These are phyloP conservation scores for Clunio marinus DNA, from an alignment of 2,888 invertebrate genomes.

Conservation along the genomic window DNA sequence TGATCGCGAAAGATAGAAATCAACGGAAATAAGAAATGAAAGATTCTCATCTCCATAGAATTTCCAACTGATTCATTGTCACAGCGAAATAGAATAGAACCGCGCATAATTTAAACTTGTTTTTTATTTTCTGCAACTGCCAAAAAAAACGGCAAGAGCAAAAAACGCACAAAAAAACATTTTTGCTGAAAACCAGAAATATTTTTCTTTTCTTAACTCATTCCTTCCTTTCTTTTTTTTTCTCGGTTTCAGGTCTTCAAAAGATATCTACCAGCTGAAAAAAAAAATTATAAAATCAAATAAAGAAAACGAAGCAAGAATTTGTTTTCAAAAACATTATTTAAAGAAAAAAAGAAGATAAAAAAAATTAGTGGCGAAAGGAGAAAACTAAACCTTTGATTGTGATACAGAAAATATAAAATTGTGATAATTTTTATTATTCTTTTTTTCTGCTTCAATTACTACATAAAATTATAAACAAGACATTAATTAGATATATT, in stretches of 20 bases:
- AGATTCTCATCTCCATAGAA: too few relatives aligned
- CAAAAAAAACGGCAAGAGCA: not conserved
- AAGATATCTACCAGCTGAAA: not conserved
- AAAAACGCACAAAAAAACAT: conserved; percentile 18
- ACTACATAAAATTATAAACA: not conserved
- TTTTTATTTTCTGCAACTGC: conserved; percentile 27
- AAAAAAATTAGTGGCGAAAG: conserved; percentile 1
- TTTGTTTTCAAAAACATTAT: not conserved
- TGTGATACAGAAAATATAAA: conserved; percentile 18
- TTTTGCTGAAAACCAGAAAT: conserved; percentile 1
- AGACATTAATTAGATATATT: too few relatives aligned
- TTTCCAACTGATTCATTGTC: too few relatives aligned
- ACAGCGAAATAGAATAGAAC: too few relatives aligned
- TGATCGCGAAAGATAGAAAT: too few relatives aligned
- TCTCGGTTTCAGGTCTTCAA: conserved; percentile 5
- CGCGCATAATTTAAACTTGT: conserved; percentile 36
- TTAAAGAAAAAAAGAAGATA: not conserved
- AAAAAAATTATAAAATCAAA: conserved; percentile 12
- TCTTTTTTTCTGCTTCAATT: conserved; percentile 15
- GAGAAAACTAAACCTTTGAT: conserved; percentile 13
- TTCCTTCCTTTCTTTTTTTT: not conserved
- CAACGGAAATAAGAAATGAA: too few relatives aligned
- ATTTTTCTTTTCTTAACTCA: not conserved
- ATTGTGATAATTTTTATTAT: conserved; percentile 32
- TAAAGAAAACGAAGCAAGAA: too few relatives aligned